Percentiles rank a stretch among this genome's conserved stretches.
phyloP scores from a whole-genome alignment of 2,888 invertebrate species.

The Marronus borbonicus region DNA sequence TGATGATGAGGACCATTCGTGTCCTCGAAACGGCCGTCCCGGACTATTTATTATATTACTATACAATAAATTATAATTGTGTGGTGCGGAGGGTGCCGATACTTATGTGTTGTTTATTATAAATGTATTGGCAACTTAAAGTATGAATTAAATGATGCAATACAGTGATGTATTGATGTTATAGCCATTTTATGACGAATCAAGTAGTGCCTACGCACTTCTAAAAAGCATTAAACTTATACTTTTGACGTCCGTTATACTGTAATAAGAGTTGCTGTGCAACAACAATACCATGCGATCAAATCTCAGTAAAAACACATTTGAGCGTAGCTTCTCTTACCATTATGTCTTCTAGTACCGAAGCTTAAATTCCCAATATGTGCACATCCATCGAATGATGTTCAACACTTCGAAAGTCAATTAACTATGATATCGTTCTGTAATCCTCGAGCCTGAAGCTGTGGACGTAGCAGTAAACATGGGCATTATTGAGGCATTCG shows the following conservation, averaged over 20 bases:
- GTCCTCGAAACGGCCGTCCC: no score
- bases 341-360: constrained; percentile 2
- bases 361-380: constrained; percentile 21
- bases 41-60: no score
- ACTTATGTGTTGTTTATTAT: no score
- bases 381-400: background rate
- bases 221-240: background rate
- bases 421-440: constrained; percentile 27
- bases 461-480: constrained; percentile 31
- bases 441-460: constrained; percentile 27
- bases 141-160: no score
- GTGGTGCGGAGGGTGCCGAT: no score
- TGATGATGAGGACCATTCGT: no score
- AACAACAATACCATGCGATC: constrained; percentile 1
- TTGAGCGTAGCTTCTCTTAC: background rate
- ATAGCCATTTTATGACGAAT: background rate
- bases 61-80: no score
- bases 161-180: no score
- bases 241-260: background rate
- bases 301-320: background rate
- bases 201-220: background rate
- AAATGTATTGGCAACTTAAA: background rate
- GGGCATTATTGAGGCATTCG: constrained; percentile 32
- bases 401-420: constrained; percentile 29
- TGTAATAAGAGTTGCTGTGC: background rate